Base-by-base conservation (phyloP, 1,140 invertebrate species). In the Meloidogyne chitwoodi region DNA sequence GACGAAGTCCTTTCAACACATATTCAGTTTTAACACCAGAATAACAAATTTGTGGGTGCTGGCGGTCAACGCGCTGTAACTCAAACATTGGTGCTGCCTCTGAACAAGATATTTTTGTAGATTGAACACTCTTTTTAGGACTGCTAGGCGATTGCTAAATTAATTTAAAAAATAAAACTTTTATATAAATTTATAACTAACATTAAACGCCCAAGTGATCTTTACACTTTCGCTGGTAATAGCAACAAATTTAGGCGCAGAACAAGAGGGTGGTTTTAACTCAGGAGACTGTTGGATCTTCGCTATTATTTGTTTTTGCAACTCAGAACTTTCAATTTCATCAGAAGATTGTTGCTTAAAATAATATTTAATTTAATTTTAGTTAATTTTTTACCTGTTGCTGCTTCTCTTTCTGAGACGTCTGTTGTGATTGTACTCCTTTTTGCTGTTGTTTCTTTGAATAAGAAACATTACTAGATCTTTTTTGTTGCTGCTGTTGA, bases 1-100 rank as follows among this genome's bases (percentile, higher is more conserved):
- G 85, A 12, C 76, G 48, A 16, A 84, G 76, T 16, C 78, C 76
- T 38, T 80, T 74, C 27, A 87, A 64, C 5, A 48, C 63, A 10
- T 72, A 77, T 31, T 84, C 82, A 29, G 78, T 63, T 16, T 75
- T 80, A 12, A 29, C n/a, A 29, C 77, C 77, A n/a, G 83, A 85
- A 64, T 83, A 83, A 24, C 84, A 38, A 48, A 83, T 84, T 48
- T 87, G 75, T n/a, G 76, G 73, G 14, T 83, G 71, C 64, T 84
- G 81, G 14, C 63, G 75, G 44, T 87, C 83, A 26, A 84, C 76
- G 19, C 85, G 63, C 74, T 85, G 85, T 24, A 84, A 44, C 41
- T 84, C 83, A 34, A 69, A 84, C 11, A 84, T 68, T n/a, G 86
- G 68, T 16, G 82, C 74, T 12, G 38, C 26, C 6, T 4, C 16